Evolutionary conservation across 2,888 invertebrate species (phyloP), one percentile per base, ranked within the genome.

Genomic region (Stenurella melanura): DNA sequence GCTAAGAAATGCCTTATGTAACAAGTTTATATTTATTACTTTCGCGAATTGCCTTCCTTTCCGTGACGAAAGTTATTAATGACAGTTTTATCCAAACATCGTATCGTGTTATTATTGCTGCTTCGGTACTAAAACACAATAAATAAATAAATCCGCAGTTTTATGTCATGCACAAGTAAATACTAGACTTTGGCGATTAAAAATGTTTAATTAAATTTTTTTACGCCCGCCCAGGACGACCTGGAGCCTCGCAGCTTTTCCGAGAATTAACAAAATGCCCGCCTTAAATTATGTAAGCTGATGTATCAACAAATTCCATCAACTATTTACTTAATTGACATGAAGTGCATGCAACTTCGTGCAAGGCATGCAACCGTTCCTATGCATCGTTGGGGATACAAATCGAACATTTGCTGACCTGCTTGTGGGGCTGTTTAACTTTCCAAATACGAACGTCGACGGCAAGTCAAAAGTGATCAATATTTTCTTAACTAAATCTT

Each of bases 271-370:
- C 69, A 42, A 69, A 57, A 69, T 56, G 69, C 69, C 30, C 26
- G 30, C 4, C 54, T 57, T 69, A 42, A 69, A 69, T 69, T 69
- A 69, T 69, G 58, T 69, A 69, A 69, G 57, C 60, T 21, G n/a
- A 50, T 68, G 66, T 74, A 74, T 74, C 74, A 67, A 74, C 67
- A 50, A 63, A 69, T 69, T 61, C 74, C 70, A 74, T 74, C 74
- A 54, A 74, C 60, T 74, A 70, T 74, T 54, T 74, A 68, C 70
- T 67, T 74, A 74, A 74, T 74, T 74, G 70, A 74, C 74, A 63
- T 70, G 69, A 58, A 70, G 56, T 61, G 63, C 73, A 73, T 73
- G 73, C 73, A 66, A 66, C 57, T 63, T 66, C 74, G 74, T 68
- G 74, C 70, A 57, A 56, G 70, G 76, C 78, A 76, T 79, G 76